phyloP scores from a whole-genome alignment of 2,113 vertebrate genomes.

The Myrmecobius fasciatus region DNA sequence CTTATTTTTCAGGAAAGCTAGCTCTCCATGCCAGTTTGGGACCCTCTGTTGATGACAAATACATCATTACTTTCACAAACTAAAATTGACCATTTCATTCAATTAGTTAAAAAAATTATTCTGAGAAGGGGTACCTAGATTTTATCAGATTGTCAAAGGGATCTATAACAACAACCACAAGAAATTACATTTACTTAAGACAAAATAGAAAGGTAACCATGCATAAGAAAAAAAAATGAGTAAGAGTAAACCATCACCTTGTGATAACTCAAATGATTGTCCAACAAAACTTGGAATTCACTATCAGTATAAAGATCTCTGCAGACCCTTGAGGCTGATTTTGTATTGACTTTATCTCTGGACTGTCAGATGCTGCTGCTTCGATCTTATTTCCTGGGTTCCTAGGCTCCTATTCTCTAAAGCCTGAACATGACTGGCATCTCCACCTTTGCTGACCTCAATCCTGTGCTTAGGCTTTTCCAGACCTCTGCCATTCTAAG shows the following conservation, averaged over 20 bases:
- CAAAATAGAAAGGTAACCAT: background rate
- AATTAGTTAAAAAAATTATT: too few species aligned
- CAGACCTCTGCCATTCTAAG: background rate
- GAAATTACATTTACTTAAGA: background rate
- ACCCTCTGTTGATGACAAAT: background rate
- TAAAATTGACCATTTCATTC: too few species aligned
- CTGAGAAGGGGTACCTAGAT: background rate
- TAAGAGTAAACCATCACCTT: background rate
- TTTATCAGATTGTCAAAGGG: background rate
- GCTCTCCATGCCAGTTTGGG: background rate
- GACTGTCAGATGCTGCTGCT: too few species aligned
- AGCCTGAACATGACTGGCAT: background rate
- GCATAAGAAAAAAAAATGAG: background rate
- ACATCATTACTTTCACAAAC: too few species aligned
- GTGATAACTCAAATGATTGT: background rate
- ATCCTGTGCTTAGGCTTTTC: background rate
- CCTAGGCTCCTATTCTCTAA: too few species aligned
- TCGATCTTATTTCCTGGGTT: too few species aligned
- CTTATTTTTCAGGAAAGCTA: background rate
- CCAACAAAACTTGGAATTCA: background rate
- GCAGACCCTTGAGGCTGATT: too few species aligned
- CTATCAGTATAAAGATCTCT: too few species aligned
- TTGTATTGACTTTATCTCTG: too few species aligned
- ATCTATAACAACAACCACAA: background rate
- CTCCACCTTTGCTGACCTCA: background rate